Conservation (phyloP, 1,140 invertebrate species). For the Meloidogyne floridensis region DNA sequence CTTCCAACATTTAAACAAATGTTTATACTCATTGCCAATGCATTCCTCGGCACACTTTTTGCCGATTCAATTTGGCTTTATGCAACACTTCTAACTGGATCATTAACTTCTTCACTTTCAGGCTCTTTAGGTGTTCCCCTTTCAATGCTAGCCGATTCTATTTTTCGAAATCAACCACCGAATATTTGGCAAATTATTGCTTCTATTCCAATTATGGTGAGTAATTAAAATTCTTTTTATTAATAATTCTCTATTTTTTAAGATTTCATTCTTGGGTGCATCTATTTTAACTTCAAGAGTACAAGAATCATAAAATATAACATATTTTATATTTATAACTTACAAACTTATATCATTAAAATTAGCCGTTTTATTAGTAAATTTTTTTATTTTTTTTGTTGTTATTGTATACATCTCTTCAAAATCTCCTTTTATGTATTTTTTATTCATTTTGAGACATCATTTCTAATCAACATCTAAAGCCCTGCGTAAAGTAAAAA, state of each 20-base stretch:
- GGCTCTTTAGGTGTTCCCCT: conserved; percentile 49
- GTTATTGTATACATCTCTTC: no score
- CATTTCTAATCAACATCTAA: no score
- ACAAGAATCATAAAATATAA: not conserved
- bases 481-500: no score
- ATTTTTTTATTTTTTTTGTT: no score
- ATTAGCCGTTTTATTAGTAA: no score
- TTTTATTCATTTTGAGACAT: no score
- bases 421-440: no score
- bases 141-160: conserved; percentile 47
- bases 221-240: not conserved
- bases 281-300: conserved; percentile 20
- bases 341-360: no score
- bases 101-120: conserved; percentile 48
- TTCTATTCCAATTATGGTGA: conserved; percentile 48
- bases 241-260: not conserved
- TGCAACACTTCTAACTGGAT: conserved; percentile 47
- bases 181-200: conserved; percentile 39
- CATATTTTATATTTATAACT: not conserved
- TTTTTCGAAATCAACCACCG: conserved; percentile 44
- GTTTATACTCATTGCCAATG: conserved; percentile 41
- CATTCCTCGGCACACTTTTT: conserved; percentile 48
- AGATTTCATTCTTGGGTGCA: conserved; percentile 29
- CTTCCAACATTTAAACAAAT: conserved; percentile 39
- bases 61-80: conserved; percentile 55